These are phyloP conservation scores for Chlorocebus sabaeus DNA, from an alignment of 2,113 vertebrate species.

Conservation along the genomic window DNA sequence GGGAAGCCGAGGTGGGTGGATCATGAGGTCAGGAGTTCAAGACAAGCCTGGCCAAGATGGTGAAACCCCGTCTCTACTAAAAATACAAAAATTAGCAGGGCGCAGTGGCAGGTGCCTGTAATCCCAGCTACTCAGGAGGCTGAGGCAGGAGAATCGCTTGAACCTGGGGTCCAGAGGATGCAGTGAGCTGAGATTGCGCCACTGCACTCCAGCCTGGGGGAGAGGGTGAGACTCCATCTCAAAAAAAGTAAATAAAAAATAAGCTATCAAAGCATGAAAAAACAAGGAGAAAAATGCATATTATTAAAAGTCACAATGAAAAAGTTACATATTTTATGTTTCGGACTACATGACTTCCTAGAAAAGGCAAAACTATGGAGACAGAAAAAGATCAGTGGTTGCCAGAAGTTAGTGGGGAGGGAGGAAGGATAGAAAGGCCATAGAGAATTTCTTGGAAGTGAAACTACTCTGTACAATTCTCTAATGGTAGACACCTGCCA, in stretches of 20 bases:
- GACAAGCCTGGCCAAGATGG: no score
- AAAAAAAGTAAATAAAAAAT: background rate
- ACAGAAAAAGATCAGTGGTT: background rate
- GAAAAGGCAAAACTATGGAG: background rate
- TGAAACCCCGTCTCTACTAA: no score
- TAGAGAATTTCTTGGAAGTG: background rate
- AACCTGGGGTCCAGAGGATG: no score
- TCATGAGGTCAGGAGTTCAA: no score
- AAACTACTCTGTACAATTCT: background rate
- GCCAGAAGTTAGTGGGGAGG: background rate
- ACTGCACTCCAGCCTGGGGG: no score
- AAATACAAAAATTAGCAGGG: no score
- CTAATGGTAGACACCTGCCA: background rate
- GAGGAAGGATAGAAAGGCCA: background rate
- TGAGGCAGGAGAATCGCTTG: no score
- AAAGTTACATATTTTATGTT: background rate
- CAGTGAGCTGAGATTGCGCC: no score
- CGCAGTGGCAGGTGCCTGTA: no score
- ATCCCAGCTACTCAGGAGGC: no score
- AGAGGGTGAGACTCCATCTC: no score
- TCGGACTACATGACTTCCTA: background rate
- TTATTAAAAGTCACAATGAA: background rate
- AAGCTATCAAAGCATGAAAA: background rate
- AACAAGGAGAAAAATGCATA: background rate
- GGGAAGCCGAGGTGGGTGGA: no score